Percentiles rank a stretch among this genome's conserved stretches.
Conservation (phyloP, 2,888 invertebrate genomes). For the Lutraria lutraria region DNA sequence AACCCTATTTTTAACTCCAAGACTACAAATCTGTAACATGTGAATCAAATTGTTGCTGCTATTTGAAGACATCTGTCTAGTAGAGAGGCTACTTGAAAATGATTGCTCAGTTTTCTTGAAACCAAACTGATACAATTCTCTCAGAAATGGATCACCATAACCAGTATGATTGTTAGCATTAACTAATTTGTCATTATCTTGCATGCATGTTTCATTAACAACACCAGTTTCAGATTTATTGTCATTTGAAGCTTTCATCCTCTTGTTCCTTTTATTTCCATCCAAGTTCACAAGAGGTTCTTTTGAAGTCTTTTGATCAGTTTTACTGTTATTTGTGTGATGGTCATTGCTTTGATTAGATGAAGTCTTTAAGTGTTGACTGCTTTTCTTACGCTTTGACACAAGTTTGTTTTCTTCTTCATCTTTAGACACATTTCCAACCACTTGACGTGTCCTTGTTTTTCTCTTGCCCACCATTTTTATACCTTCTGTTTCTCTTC, state of each 20-base stretch:
- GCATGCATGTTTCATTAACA: background rate
- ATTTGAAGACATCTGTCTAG: slow-evolving; percentile 15
- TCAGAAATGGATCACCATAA: slow-evolving; percentile 34
- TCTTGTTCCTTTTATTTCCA: background rate
- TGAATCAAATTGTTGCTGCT: slow-evolving; percentile 62
- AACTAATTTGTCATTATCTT: background rate
- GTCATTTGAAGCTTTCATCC: background rate
- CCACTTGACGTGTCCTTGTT: background rate
- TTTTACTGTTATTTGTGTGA: background rate
- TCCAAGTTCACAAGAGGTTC: background rate
- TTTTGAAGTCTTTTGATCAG: background rate
- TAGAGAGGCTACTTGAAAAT: slow-evolving; percentile 9
- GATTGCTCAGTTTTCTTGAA: slow-evolving; percentile 36
- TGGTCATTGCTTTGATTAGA: background rate
- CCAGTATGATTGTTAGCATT: background rate
- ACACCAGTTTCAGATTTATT: background rate
- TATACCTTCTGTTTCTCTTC: background rate
- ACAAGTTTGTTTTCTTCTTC: background rate
- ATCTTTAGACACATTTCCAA: background rate
- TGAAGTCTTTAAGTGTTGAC: background rate
- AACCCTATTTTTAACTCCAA: slow-evolving; percentile 52
- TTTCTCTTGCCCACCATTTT: slow-evolving; percentile 11
- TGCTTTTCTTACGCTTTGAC: background rate
- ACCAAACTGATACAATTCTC: slow-evolving; percentile 22
- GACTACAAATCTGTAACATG: slow-evolving; percentile 54